Evolutionary conservation across 1,140 invertebrate species (phyloP).

Genomic region (Helicoverpa zea): DNA sequence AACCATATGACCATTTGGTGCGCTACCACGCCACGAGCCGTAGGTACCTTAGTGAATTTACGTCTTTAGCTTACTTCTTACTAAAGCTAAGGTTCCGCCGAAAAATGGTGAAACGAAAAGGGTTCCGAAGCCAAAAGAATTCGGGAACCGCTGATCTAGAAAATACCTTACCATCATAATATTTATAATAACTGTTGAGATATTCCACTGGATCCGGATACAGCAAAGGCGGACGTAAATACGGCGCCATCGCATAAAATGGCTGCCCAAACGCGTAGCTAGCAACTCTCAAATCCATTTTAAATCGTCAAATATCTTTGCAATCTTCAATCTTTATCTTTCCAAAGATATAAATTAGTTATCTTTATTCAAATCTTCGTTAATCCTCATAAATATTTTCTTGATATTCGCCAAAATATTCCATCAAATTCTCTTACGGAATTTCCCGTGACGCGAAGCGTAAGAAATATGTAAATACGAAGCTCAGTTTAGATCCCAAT

Average conservation of each 20-base stretch:
- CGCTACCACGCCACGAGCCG: too few relatives aligned
- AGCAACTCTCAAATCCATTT: constrained; percentile 71
- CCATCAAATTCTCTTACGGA: neutral
- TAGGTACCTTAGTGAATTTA: too few relatives aligned
- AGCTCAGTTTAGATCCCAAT: constrained; percentile 34
- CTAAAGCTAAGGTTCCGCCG: too few relatives aligned
- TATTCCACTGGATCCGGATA: constrained; percentile 69
- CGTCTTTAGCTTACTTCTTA: too few relatives aligned
- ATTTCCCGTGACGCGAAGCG: constrained; percentile 54
- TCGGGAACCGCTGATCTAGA: too few relatives aligned
- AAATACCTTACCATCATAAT: constrained; percentile 76
- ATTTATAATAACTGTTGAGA: constrained; percentile 71
- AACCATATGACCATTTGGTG: too few relatives aligned
- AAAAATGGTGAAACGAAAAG: too few relatives aligned
- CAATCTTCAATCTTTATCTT: constrained; percentile 55
- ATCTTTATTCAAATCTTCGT: constrained; percentile 1
- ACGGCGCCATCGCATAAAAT: constrained; percentile 69
- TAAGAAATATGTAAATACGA: constrained; percentile 20
- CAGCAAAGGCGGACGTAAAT: constrained; percentile 62
- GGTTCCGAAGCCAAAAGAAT: too few relatives aligned
- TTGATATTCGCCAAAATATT: constrained; percentile 6
- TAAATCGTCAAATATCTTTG: constrained; percentile 57
- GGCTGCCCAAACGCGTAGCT: constrained; percentile 59
- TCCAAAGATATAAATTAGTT: constrained; percentile 11
- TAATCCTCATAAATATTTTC: constrained; percentile 2